Evolutionary conservation across 1,140 invertebrate species (phyloP), one percentile per base, ranked within the genome.

Genomic region (Luehdorfia chinensis): DNA sequence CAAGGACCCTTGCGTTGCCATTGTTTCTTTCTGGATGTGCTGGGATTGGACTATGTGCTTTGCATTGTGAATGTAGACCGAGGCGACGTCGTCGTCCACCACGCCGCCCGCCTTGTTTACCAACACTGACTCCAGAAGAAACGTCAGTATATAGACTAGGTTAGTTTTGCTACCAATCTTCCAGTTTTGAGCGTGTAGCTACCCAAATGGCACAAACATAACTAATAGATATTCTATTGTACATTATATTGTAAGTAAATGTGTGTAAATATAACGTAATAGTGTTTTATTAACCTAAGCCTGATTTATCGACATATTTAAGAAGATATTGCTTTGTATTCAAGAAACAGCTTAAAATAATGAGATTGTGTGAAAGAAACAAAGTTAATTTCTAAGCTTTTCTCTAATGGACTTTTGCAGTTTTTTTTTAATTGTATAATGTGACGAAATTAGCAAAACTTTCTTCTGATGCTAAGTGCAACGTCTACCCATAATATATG

Each of bases 21-120:
- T 92, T 95, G 75, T 92, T 94, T 60, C 90, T 95, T 66, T 94
- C 94, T 51, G 88, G 95, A 50, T 93, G 94, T 57, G 94, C 94
- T 51, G 94, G 93, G 28, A 92, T 94, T 44, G 93, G 92, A 2
- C 88, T 95, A 21, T 95, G 94, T 87, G 92, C 94, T 21, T 91
- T 95, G 89, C 93, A 95, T 78, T 95, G 94, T 87, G 93, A 94
- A 74, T 94, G 93, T 76, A 87, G 91, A 34, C 75, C 81, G 2
- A 55, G 80, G 4, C 67, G 80, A 8, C 73, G 77, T 12, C 63
- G 87, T 2, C 69, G 85, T n/a, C 80, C 80, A 0, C 78, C 81
- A 3, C 75, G 85, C 30, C 56, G 80, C 6, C 75, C 83, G 0
- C 78, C 83, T 3, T 75, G 84, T 4, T 25, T 84, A 1, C 76